Conservation (phyloP, 2,113 vertebrate genomes). For the Embiotoca jacksoni region DNA sequence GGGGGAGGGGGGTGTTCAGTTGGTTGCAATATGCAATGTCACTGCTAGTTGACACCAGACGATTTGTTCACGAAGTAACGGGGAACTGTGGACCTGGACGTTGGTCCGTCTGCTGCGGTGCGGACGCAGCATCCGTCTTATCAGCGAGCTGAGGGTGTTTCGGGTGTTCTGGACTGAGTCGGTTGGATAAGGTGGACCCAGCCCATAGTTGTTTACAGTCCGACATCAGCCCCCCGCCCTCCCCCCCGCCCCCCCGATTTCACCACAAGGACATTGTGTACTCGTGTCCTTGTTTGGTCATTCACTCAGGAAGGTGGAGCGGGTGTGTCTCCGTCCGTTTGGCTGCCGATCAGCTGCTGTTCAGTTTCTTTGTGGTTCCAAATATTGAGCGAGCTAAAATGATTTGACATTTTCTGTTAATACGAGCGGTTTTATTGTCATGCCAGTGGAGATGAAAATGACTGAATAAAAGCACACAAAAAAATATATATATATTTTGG, state of each 20-base stretch:
- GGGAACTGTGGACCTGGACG: neutral
- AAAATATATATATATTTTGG: neutral
- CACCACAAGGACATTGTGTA: neutral
- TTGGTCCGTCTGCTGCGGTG: neutral
- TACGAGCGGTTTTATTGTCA: neutral
- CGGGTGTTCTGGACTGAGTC: slow-evolving; percentile 51
- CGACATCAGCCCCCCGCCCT: neutral
- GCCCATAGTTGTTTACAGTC: slow-evolving; percentile 50
- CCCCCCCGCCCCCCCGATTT: neutral
- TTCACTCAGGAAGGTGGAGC: no score
- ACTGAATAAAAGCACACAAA: slow-evolving; percentile 5
- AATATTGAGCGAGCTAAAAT: no score
- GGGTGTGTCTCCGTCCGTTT: slow-evolving; percentile 18
- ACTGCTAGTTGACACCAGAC: no score
- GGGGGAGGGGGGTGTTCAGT: no score
- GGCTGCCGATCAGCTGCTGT: slow-evolving; percentile 11
- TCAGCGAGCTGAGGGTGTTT: slow-evolving; percentile 45
- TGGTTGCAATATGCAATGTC: no score
- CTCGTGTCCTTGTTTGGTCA: neutral
- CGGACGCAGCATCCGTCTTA: slow-evolving; percentile 31
- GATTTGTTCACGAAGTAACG: neutral
- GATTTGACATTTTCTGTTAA: slow-evolving; percentile 1
- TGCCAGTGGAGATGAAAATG: neutral
- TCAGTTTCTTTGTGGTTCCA: neutral
- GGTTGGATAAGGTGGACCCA: slow-evolving; percentile 68